A percentile compares a stretch with the other conserved stretches of the same genome.
These are phyloP conservation scores for Gadus chalcogrammus DNA, from an alignment of 2,113 vertebrate genomes.

Conservation along the genomic window DNA sequence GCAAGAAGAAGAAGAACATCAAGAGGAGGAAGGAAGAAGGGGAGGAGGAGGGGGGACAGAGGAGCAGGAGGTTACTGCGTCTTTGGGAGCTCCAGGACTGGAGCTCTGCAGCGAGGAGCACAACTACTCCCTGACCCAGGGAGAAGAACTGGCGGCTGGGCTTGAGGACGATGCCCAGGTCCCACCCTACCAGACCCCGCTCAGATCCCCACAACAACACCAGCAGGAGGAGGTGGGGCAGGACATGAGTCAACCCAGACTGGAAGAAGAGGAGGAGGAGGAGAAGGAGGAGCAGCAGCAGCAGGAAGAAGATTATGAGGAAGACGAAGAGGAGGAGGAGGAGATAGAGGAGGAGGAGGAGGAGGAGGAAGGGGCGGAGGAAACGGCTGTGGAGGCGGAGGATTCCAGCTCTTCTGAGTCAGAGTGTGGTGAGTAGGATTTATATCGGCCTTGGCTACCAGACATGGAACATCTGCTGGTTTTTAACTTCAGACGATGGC, in stretches of 20 bases:
- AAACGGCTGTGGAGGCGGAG: constrained; percentile 54
- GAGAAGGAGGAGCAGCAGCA: constrained; percentile 38
- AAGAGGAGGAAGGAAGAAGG: constrained; percentile 13
- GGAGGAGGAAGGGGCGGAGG: constrained; percentile 17
- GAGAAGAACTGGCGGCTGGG: constrained; percentile 35
- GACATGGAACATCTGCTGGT: background rate
- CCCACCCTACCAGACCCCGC: constrained; percentile 26
- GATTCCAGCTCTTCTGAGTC: constrained; percentile 67
- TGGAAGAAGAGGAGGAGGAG: constrained; percentile 26
- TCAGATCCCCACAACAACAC: too few species aligned
- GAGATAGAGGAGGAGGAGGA: constrained; percentile 46
- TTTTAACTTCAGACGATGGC: too few species aligned
- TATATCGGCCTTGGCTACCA: background rate
- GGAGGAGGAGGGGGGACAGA: background rate
- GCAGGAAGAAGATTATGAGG: constrained; percentile 22
- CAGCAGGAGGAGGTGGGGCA: constrained; percentile 22
- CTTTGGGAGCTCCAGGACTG: constrained; percentile 33
- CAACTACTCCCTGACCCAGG: constrained; percentile 72
- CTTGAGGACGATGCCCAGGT: constrained; percentile 28
- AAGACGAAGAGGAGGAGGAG: constrained; percentile 27
- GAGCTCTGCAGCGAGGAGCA: constrained; percentile 72
- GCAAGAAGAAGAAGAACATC: constrained; percentile 16
- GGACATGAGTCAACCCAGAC: background rate
- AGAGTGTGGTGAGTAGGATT: constrained; percentile 60
- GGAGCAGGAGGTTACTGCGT: background rate